These are phyloP conservation scores for Atta cephalotes DNA, from an alignment of 1,140 invertebrate species.

Conservation along the genomic window DNA sequence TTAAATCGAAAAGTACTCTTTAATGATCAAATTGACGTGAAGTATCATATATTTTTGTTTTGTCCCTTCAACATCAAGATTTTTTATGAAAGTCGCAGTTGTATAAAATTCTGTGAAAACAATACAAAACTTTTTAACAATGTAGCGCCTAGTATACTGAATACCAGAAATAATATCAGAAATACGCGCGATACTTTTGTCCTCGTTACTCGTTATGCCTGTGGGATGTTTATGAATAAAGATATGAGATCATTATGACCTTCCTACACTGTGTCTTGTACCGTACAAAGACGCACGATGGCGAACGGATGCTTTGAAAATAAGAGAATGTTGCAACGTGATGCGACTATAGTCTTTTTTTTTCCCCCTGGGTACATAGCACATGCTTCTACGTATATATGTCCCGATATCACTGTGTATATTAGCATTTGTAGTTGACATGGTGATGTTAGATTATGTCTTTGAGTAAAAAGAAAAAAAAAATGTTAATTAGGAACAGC, in stretches of 20 bases:
- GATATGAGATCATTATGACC: slow-evolving; percentile 60
- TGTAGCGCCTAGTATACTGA: no score
- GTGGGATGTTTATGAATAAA: slow-evolving; percentile 58
- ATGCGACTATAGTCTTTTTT: slow-evolving; percentile 31
- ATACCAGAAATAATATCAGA: slow-evolving; percentile 9
- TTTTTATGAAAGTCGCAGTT: not conserved
- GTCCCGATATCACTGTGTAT: slow-evolving; percentile 10
- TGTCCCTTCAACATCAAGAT: not conserved
- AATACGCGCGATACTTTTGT: slow-evolving; percentile 27
- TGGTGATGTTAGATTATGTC: slow-evolving; percentile 17
- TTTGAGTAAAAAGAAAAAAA: not conserved
- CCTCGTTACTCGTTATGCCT: not conserved
- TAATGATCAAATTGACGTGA: not conserved
- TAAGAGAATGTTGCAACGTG: slow-evolving; percentile 50
- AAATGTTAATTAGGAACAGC: not conserved
- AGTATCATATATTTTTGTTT: slow-evolving; percentile 1
- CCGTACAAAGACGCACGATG: slow-evolving; percentile 5
- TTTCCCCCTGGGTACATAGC: slow-evolving; percentile 21
- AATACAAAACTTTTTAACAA: not conserved
- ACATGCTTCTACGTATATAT: not conserved
- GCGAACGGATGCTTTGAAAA: slow-evolving; percentile 25
- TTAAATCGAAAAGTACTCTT: not conserved
- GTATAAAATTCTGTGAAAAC: not conserved
- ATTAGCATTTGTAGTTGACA: slow-evolving; percentile 50
- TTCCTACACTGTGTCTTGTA: slow-evolving; percentile 47